Conservation (phyloP, 2,797 vertebrate genomes). For the Rhinogobio ventralis region DNA sequence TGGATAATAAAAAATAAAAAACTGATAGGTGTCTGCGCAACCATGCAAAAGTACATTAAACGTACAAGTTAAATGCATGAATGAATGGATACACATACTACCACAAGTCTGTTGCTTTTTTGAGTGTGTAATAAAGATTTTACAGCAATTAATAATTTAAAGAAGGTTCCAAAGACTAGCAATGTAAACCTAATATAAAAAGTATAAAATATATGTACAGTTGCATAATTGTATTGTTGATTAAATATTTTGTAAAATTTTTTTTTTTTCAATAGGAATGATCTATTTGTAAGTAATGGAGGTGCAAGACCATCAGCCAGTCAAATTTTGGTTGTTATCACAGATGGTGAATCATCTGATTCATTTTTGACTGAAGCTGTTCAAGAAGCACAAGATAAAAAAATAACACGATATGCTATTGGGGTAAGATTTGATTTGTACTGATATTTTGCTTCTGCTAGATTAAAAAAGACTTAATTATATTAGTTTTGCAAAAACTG, state of each 20-base stretch:
- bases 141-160: not conserved
- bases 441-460: not conserved
- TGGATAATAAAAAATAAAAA: not conserved
- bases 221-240: not conserved
- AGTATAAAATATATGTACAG: too few species aligned
- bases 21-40: not conserved
- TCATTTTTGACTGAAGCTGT: rapidly evolving
- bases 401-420: slow-evolving; percentile 74
- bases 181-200: not conserved
- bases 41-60: not conserved
- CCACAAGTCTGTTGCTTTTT: too few species aligned
- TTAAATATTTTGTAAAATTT: not conserved
- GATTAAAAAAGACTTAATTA: too few species aligned
- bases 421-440: slow-evolving; percentile 67
- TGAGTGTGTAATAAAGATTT: not conserved
- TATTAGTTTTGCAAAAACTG: too few species aligned
- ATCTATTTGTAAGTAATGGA: not conserved
- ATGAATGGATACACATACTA: too few species aligned
- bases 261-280: slow-evolving; percentile 40
- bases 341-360: slow-evolving; percentile 68
- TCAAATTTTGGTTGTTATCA: slow-evolving; percentile 75
- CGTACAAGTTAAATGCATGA: too few species aligned
- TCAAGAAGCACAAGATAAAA: rapidly evolving
- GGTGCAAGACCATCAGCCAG: slow-evolving; percentile 64
- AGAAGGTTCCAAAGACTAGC: not conserved